Conservation (phyloP, 2,113 vertebrate species). For the Ophiodon elongatus region DNA sequence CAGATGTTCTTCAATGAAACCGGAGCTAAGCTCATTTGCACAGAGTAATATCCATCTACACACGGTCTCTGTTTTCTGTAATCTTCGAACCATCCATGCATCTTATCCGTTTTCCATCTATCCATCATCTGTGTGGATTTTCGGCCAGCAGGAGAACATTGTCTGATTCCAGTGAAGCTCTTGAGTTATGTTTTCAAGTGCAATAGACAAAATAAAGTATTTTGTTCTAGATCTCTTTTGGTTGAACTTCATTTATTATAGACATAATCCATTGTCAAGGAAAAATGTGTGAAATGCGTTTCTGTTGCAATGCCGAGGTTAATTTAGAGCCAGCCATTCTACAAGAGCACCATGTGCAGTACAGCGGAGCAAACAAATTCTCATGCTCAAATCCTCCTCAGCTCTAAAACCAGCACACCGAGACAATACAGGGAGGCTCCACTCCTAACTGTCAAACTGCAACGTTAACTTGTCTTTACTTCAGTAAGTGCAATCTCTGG, state of each 20-base stretch:
- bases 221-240: background rate
- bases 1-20: constrained; percentile 69
- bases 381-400: background rate
- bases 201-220: constrained; percentile 1
- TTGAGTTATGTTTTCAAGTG: constrained; percentile 33
- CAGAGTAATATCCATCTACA: constrained; percentile 43
- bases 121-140: constrained; percentile 8
- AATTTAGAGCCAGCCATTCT: constrained; percentile 9
- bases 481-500: background rate
- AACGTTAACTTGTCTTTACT: constrained; percentile 15
- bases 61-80: constrained; percentile 29
- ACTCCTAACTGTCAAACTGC: constrained; percentile 7
- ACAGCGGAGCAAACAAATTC: background rate
- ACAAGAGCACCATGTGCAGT: background rate
- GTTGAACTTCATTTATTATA: background rate
- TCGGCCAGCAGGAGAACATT: background rate
- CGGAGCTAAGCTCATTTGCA: constrained; percentile 60
- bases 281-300: background rate
- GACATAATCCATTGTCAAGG: background rate
- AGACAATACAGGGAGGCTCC: constrained; percentile 9
- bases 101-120: constrained; percentile 33
- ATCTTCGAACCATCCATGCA: constrained; percentile 34
- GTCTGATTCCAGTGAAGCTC: constrained; percentile 5
- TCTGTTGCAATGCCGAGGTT: background rate
- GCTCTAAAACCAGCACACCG: background rate